Percentiles rank a stretch among this genome's conserved stretches.
phyloP scores from a whole-genome alignment of 2,888 invertebrate genomes.

The Amphipoea oculea region DNA sequence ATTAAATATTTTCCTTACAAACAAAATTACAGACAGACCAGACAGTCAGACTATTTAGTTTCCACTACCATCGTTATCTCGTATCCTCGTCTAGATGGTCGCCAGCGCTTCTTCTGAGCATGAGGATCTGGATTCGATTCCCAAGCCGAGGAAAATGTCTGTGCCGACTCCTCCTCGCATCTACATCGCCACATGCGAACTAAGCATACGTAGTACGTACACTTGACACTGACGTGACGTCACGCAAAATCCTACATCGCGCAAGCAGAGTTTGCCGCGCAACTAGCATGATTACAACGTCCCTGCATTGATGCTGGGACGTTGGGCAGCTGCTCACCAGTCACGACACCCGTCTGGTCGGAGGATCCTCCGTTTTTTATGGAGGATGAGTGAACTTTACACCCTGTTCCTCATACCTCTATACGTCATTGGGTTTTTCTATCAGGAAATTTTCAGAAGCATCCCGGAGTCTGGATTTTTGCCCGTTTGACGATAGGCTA shows the following conservation, averaged over 20 bases:
- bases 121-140: background rate
- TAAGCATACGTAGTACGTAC: background rate
- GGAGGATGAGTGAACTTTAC: no score
- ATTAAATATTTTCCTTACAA: conserved; percentile 27
- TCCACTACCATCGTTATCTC: conserved; percentile 14
- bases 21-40: background rate
- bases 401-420: no score
- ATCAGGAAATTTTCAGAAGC: no score
- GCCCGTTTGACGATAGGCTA: no score
- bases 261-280: background rate
- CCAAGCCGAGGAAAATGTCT: background rate
- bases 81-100: background rate
- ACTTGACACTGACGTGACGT: no score
- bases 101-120: background rate
- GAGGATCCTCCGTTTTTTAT: no score
- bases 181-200: background rate
- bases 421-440: no score
- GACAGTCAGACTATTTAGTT: conserved; percentile 8
- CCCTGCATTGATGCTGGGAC: background rate
- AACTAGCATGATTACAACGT: background rate
- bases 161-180: background rate
- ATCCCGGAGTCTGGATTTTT: no score
- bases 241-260: background rate
- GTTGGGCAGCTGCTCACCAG: background rate
- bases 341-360: background rate